Base-by-base conservation (phyloP, 2,797 vertebrate genomes). In the Anabacerthia variegaticeps region DNA sequence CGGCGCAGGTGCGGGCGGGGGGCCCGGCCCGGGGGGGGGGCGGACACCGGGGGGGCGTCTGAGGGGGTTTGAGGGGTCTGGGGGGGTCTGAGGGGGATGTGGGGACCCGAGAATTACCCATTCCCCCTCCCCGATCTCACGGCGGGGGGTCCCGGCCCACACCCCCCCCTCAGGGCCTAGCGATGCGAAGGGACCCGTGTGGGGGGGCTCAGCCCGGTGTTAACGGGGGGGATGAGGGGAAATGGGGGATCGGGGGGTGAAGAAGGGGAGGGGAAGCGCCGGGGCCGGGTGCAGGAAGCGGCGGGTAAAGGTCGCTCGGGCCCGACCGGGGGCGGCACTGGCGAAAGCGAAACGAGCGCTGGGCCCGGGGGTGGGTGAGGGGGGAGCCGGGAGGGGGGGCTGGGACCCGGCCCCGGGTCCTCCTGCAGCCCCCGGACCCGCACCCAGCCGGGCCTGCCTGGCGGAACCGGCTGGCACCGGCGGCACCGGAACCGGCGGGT, bases 271-370 rank as follows among this genome's bases (percentile, higher is more conserved):
- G 37, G 73, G n/a, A 62, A 58, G 62, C 6, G 22, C 37, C 16
- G 20, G 44, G 54, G 36, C 36, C 26, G 21, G 54, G 41, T 7
- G 48, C 20, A 6, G 81, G 68, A 36, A 30, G 23, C 32, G 2
- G 63, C 13, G 91, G 83, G 66, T 63, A 93, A 93, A 90, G 92
- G 92, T 90, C 92, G 66, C 66, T 30, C 20, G 52, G 74, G 37
- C 18, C 44, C 28, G 23, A 8, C 3, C 32, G 1, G 65, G 44
- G n/a, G 12, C 24, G 63, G 51, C 52, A 13, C 54, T 37, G 3
- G 73, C 7, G 49, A 78, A 62, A 78, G 37, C 30, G 30, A 52
- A 78, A 68, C 17, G 43, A 28, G 34, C 39, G 80, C 68, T 24
- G n/a, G 22, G 81, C 59, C 30, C 52, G 20, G 54, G 52, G 54